phyloP scores from a whole-genome alignment of 2,888 invertebrate genomes.

The Pteria penguin region DNA sequence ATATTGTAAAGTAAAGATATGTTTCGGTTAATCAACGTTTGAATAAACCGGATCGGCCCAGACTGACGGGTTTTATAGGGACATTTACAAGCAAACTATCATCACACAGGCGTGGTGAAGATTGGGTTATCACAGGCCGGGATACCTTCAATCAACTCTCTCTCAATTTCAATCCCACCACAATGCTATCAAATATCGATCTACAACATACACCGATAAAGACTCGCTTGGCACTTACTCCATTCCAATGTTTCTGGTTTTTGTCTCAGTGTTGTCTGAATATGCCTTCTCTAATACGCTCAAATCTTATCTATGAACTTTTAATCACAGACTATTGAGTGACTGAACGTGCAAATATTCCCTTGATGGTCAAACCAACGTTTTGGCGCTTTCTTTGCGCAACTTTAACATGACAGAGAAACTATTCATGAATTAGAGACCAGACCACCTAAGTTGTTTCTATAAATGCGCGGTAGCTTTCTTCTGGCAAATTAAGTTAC shows the following conservation, averaged over 20 bases:
- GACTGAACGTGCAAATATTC: not conserved
- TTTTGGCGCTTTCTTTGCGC: not conserved
- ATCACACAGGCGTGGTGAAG: not conserved
- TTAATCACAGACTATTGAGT: not conserved
- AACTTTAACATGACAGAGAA: constrained; percentile 14
- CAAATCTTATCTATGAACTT: not conserved
- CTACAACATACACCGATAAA: constrained; percentile 16
- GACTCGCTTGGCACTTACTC: not conserved
- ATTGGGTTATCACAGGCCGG: not conserved
- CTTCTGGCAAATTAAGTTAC: constrained; percentile 19
- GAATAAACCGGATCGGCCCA: not conserved
- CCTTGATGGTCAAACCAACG: not conserved
- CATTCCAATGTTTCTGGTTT: constrained; percentile 19
- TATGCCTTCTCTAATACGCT: not conserved
- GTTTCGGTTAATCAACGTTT: too few relatives aligned
- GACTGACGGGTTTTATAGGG: not conserved
- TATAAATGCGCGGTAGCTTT: constrained; percentile 14
- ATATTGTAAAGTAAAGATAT: too few relatives aligned
- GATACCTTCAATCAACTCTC: constrained; percentile 4
- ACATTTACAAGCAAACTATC: not conserved
- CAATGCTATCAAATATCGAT: constrained; percentile 1
- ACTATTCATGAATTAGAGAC: constrained; percentile 9
- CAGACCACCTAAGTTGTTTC: constrained; percentile 19
- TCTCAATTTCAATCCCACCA: not conserved
- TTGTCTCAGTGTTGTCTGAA: constrained; percentile 23